Conservation (phyloP, 2,888 invertebrate species). For the Meloe dianella region DNA sequence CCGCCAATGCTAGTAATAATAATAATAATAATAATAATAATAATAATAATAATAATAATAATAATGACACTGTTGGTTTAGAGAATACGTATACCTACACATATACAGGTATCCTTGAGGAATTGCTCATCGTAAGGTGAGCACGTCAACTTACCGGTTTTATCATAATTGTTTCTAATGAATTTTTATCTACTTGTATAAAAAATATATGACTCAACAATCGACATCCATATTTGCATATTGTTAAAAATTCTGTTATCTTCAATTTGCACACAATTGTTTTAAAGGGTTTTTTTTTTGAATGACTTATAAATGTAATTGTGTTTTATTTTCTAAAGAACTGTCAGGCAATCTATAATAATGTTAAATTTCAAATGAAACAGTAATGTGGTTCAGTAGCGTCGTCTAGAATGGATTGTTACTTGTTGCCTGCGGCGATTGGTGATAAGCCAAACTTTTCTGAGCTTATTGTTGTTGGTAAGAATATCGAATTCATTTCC, state of each 20-base stretch:
- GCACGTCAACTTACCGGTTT: constrained; percentile 1
- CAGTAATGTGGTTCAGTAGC: too few relatives aligned
- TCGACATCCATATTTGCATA: not conserved
- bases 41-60: not conserved
- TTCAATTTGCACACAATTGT: not conserved
- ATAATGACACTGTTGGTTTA: too few relatives aligned
- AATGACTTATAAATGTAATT: not conserved
- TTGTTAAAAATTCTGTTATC: not conserved
- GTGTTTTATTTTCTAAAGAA: not conserved
- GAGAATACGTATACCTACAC: too few relatives aligned
- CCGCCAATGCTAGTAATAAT: not conserved
- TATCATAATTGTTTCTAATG: not conserved
- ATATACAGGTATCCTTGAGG: constrained; percentile 3
- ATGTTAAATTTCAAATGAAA: too few relatives aligned
- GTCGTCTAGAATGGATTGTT: too few relatives aligned
- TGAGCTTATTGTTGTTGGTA: too few relatives aligned
- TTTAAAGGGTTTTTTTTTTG: not conserved
- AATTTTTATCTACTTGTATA: not conserved
- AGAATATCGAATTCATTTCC: too few relatives aligned
- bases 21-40: not conserved
- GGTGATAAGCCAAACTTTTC: too few relatives aligned
- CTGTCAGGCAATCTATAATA: too few relatives aligned
- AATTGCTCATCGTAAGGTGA: not conserved
- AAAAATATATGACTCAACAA: constrained; percentile 4
- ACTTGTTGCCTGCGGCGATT: too few relatives aligned